These are phyloP conservation scores for Phengaris alcon DNA, from an alignment of 2,888 invertebrate species.

Conservation along the genomic window DNA sequence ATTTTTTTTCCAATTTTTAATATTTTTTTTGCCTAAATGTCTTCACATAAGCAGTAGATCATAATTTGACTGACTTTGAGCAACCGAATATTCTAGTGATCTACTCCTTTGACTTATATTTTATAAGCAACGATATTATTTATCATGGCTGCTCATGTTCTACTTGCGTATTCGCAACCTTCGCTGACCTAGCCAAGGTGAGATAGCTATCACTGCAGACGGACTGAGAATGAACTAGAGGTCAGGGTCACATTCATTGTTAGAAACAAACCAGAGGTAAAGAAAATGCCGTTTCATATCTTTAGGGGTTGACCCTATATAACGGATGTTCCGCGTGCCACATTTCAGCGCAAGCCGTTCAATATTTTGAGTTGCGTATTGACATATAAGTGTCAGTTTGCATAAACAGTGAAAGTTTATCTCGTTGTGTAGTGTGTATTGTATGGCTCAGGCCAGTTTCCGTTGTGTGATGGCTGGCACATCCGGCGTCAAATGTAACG, in stretches of 20 bases:
- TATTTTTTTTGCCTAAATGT: no score
- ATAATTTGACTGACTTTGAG: no score
- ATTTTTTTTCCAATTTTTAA: no score
- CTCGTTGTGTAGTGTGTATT: not conserved
- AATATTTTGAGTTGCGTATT: no score
- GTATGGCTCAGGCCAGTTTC: not conserved
- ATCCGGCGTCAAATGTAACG: not conserved
- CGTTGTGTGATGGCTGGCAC: not conserved
- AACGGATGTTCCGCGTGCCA: no score
- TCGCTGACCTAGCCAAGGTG: slow-evolving; percentile 9
- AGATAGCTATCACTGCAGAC: slow-evolving; percentile 7
- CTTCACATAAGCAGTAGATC: no score
- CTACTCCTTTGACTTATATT: no score
- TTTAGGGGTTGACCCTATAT: no score
- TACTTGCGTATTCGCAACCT: not conserved
- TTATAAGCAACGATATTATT: not conserved
- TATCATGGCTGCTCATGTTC: not conserved
- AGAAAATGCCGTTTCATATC: no score
- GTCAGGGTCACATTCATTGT: not conserved
- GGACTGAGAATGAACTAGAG: not conserved
- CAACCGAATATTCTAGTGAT: no score
- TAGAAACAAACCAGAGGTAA: not conserved
- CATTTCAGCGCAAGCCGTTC: no score
- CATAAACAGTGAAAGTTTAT: not conserved
- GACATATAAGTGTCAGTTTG: not conserved